phyloP scores from a whole-genome alignment of 2,113 vertebrate genomes.

The Anoura caudifer region DNA sequence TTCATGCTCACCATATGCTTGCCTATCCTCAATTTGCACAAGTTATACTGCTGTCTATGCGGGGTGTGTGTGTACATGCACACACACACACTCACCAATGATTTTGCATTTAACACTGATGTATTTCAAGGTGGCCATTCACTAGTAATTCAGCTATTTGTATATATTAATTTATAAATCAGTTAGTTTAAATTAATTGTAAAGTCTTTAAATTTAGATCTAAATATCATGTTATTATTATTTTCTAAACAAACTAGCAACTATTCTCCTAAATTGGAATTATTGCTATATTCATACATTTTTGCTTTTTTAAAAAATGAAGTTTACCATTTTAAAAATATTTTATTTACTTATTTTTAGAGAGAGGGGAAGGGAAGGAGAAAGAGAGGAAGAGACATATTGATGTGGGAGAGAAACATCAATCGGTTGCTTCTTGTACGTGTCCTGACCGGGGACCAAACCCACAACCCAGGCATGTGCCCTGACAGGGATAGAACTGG shows the following conservation, averaged over 20 bases:
- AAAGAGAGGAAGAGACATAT: too few species aligned
- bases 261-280: not conserved
- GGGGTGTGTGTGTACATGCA: too few species aligned
- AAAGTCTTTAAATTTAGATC: constrained; percentile 46
- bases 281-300: constrained; percentile 1
- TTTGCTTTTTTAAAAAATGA: not conserved
- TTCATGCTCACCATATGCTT: constrained; percentile 56
- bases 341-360: too few species aligned
- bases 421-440: too few species aligned
- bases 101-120: not conserved
- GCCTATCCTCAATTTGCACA: constrained; percentile 39
- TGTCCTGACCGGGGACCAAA: too few species aligned
- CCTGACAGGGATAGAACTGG: too few species aligned
- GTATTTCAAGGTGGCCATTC: constrained; percentile 4
- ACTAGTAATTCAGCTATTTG: not conserved
- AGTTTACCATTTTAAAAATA: too few species aligned
- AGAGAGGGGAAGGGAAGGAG: too few species aligned
- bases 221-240: constrained; percentile 4
- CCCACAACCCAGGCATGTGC: too few species aligned
- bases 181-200: constrained; percentile 25
- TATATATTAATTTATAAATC: constrained; percentile 5
- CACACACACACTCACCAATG: not conserved
- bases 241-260: constrained; percentile 23
- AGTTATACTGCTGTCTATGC: constrained; percentile 17
- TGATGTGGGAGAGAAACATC: too few species aligned